phyloP scores from a whole-genome alignment of 2,888 invertebrate species.

The Oithona nana region DNA sequence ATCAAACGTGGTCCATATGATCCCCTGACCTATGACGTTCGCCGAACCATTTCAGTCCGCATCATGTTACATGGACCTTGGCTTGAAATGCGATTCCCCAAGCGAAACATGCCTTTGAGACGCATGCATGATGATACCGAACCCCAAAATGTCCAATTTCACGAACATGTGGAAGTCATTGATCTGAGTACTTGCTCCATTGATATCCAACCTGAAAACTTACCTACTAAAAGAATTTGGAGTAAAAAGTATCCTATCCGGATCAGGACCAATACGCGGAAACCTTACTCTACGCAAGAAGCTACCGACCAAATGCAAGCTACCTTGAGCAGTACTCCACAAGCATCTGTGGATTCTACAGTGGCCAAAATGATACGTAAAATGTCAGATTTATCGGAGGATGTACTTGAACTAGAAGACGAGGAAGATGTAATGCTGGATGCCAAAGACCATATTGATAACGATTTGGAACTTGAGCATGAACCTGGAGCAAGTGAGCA shows the following conservation, averaged over 20 bases:
- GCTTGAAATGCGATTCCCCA: conserved; percentile 10
- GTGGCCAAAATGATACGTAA: too few relatives aligned
- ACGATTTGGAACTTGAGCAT: background rate
- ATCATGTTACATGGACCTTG: background rate
- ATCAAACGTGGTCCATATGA: conserved; percentile 5
- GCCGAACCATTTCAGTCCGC: conserved; percentile 1
- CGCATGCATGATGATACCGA: conserved; percentile 9
- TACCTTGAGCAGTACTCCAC: background rate
- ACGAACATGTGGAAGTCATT: conserved; percentile 2
- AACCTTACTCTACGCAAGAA: background rate
- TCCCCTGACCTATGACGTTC: conserved; percentile 10
- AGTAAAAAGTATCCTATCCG: conserved; percentile 11
- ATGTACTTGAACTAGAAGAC: background rate
- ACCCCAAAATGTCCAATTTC: conserved; percentile 3
- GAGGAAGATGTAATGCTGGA: background rate
- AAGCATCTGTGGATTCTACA: background rate
- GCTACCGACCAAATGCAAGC: background rate
- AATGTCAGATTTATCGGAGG: too few relatives aligned
- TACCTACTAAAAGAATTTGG: conserved; percentile 11
- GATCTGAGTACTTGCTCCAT: background rate
- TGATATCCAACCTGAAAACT: background rate
- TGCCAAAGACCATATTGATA: background rate
- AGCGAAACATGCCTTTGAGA: conserved; percentile 1
- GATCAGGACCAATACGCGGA: background rate
- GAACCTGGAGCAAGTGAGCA: too few relatives aligned